A percentile compares a stretch with the other conserved stretches of the same genome.
Conservation (phyloP, 2,797 vertebrate genomes). For the Ctenopoma kingsleyae region DNA sequence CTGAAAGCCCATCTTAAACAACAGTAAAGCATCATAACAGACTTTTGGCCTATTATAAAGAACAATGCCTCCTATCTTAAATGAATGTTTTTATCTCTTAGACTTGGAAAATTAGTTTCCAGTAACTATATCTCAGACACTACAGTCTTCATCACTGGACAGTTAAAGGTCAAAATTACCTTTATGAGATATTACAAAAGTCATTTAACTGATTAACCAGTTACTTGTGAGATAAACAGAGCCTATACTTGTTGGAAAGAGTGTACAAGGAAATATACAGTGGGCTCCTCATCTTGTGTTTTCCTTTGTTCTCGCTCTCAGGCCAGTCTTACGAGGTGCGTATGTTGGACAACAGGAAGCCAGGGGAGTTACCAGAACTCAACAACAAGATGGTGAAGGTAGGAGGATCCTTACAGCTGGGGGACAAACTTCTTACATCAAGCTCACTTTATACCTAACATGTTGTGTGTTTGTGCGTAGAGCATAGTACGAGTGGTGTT, state of each 20-base stretch:
- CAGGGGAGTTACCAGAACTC: constrained; percentile 92
- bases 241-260: background rate
- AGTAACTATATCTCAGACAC: background rate
- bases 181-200: background rate
- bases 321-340: constrained; percentile 98
- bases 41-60: background rate
- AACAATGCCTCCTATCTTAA: background rate
- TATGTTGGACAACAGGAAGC: constrained; percentile 96
- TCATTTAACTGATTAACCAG: background rate
- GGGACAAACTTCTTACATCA: background rate
- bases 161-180: background rate
- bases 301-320: constrained; percentile 58
- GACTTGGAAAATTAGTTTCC: background rate
- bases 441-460: constrained; percentile 5
- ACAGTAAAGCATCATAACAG: background rate
- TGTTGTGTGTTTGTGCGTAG: constrained; percentile 68
- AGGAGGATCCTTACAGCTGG: constrained; percentile 52
- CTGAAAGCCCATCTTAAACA: background rate
- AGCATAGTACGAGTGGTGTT: constrained; percentile 87
- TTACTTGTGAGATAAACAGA: no score
- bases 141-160: background rate
- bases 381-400: constrained; percentile 97
- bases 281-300: background rate
- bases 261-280: background rate
- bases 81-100: no score